Conservation (phyloP, 2,888 invertebrate genomes). For the Baronia brevicornis region DNA sequence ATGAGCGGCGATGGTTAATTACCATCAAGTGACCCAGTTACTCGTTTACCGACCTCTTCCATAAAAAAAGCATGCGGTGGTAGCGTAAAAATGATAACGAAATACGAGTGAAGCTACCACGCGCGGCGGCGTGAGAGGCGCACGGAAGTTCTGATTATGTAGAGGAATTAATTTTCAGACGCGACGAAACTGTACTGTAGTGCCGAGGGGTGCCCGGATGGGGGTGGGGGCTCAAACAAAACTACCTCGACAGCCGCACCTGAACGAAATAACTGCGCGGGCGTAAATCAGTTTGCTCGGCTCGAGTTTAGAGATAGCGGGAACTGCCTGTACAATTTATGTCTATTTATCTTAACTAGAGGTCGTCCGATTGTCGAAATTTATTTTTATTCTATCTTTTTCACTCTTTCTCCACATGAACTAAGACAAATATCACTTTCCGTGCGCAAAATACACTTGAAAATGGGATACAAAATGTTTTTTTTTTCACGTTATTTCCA, state of each 20-base stretch:
- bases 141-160: constrained; percentile 73
- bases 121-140: constrained; percentile 23
- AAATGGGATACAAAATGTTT: too few species aligned
- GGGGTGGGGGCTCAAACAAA: constrained; percentile 40
- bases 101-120: constrained; percentile 50
- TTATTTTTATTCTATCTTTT: constrained; percentile 6
- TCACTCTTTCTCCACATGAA: too few species aligned
- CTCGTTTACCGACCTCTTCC: too few species aligned
- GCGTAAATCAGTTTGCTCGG: constrained; percentile 53
- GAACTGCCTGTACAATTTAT: constrained; percentile 24
- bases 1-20: too few species aligned
- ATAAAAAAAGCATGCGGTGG: too few species aligned
- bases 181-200: constrained; percentile 66
- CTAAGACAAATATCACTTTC: too few species aligned
- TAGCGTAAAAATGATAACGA: too few species aligned
- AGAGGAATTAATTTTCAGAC: constrained; percentile 75
- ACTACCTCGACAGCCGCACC: constrained; percentile 60
- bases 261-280: constrained; percentile 52
- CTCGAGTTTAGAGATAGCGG: constrained; percentile 13
- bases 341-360: constrained; percentile 21
- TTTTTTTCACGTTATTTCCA: too few species aligned
- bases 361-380: constrained; percentile 8
- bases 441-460: too few species aligned
- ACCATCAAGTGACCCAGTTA: too few species aligned
- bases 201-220: constrained; percentile 27